Evolutionary conservation across 1,140 invertebrate genomes (phyloP), one percentile per base, ranked within the genome.

Genomic region (Euura saliciscinereae): DNA sequence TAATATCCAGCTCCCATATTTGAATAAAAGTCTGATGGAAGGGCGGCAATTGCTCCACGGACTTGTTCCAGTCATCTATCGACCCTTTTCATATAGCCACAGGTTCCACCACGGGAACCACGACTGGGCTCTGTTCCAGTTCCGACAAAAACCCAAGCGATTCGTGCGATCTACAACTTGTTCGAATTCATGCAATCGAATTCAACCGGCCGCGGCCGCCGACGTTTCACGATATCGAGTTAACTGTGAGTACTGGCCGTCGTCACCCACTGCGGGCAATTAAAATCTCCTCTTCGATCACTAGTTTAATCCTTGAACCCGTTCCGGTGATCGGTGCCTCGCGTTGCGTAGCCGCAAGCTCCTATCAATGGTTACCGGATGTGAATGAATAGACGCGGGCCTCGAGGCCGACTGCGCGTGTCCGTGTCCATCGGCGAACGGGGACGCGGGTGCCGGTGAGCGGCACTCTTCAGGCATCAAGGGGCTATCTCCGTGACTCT

Each of bases 321-420:
- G 51, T 59, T 59, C 51, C 51, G 51, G 6, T 59, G 51, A 59
- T 59, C 51, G 51, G n/a, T 10, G 51, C 51, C 51, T 59, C 51
- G n/a, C 51, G 51, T 59, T 59, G 51, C 51, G 51, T 59, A n/a
- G 51, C 51, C 8, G 3, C 4, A 59, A 59, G 28, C 76, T 76
- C 70, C 77, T 79, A 79, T 80, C 78, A 78, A 78, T 80, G 79
- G 78, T 78, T 77, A 74, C 79, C 80, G 80, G 80, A 82, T 80
- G 78, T 75, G 75, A 79, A 79, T 82, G 79, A 80, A 82, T 80
- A 59, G 51, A 59, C 8, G 51, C 51, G 51, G 51, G 51, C 51
- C 51, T 59, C 51, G 51, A n/a, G 13, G 51, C 51, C 51, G 51
- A 59, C 51, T 59, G 13, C 51, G 51, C 51, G 51, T 59, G 51